These are phyloP conservation scores for Sebastes elongatus DNA, from an alignment of 2,797 vertebrate species.

Conservation along the genomic window DNA sequence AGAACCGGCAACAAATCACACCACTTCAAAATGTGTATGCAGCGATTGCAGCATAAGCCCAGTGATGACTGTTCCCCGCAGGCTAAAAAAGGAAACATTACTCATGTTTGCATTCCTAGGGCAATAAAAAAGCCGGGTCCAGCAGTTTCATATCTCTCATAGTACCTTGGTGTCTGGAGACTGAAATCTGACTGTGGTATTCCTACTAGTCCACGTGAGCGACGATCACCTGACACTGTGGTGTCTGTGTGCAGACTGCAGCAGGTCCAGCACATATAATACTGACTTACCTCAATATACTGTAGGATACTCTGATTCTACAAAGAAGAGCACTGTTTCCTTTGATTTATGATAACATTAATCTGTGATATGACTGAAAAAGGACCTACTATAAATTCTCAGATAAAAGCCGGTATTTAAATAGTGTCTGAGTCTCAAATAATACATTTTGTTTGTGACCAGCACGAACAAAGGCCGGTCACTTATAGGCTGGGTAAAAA, in stretches of 20 bases:
- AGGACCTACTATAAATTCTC: neutral
- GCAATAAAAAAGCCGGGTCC: neutral
- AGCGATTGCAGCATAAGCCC: neutral
- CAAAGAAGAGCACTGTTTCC: neutral
- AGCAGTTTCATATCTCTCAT: constrained; percentile 30
- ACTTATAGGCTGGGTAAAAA: neutral
- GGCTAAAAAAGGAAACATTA: constrained; percentile 44
- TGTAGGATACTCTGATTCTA: neutral
- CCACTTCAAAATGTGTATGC: neutral
- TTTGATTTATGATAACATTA: neutral
- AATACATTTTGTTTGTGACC: neutral
- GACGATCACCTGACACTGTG: constrained; percentile 28
- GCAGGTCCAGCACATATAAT: neutral
- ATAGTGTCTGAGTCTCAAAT: neutral
- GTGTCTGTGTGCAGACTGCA: neutral
- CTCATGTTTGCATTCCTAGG: constrained; percentile 2
- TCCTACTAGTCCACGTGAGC: constrained; percentile 21
- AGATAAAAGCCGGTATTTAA: neutral
- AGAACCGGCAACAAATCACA: neutral
- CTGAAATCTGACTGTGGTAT: constrained; percentile 20
- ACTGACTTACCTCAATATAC: neutral
- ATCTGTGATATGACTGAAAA: neutral
- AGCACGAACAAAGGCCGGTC: neutral
- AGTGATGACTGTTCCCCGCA: neutral
- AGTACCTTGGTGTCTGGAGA: constrained; percentile 4